Base-by-base conservation (phyloP, 2,113 vertebrate genomes). In the Arothron firmamentum region DNA sequence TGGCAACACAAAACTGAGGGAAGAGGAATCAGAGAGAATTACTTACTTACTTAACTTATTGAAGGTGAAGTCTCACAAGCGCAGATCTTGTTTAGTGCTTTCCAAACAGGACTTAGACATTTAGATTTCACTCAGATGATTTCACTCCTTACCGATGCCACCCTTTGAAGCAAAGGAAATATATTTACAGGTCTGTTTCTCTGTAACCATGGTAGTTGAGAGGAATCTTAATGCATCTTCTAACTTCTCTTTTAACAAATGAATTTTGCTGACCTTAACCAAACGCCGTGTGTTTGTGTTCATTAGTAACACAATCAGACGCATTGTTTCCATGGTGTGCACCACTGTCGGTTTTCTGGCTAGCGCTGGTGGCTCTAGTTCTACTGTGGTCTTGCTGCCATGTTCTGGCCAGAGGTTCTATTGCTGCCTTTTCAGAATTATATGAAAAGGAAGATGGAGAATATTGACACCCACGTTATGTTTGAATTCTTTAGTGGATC, bases 21-120 rank as follows among this genome's bases (percentile, higher is more conserved):
- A 84, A 0, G 55, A 77, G 55, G 89, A 92, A 58, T 85, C 90
- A 1, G 81, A 88, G 51, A 87, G 75, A 72, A n/a, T 47, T 47
- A 25, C 14, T 7, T 2, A 72, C 8, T 47, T 47, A 25, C 14
- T 7, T 2, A 17, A 11, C 3, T 18, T 42, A 34, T 50, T 20
- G 6, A 50, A 50, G 6, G 60, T 43, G 1, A 21, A 15, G 46
- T 51, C 2, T 59, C 34, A 38, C 34, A 38, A 38, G 34, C 11
- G 34, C 34, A 38, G 34, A 9, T 12, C 9, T 38, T 38, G 34
- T 11, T 38, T 38, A 38, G 34, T 3, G 34, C 34, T 38, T 38
- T 11, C 11, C 9, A 12, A 11, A 10, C 34, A 9, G 34, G 34
- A 11, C 9, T 38, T 12, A 38, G 2, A 38, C 34, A 12, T 38